phyloP scores from a whole-genome alignment of 2,113 vertebrate species.

The Ammodramus savannarum region DNA sequence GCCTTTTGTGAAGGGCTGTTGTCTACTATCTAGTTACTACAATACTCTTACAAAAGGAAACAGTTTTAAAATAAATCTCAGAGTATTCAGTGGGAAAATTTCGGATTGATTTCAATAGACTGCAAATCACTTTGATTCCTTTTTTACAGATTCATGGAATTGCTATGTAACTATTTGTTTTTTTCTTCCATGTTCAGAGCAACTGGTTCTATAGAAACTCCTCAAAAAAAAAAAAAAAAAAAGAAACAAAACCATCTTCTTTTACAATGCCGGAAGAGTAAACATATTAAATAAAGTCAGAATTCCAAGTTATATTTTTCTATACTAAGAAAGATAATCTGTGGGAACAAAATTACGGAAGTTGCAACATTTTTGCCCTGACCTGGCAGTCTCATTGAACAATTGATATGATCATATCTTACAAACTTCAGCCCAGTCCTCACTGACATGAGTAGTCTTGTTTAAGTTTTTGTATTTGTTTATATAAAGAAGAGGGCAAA shows the following conservation, averaged over 20 bases:
- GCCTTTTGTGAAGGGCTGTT: neutral
- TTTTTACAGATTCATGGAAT: neutral
- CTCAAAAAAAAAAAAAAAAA: neutral
- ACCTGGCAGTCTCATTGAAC: neutral
- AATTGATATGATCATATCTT: neutral
- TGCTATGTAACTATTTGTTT: neutral
- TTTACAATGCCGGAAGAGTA: neutral
- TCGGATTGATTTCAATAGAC: neutral
- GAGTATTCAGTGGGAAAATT: neutral
- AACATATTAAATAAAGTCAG: neutral
- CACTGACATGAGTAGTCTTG: neutral
- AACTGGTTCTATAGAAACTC: neutral
- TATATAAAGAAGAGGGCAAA: neutral
- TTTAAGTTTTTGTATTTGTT: neutral
- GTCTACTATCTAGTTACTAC: neutral
- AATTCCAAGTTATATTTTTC: neutral
- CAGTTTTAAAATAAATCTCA: neutral
- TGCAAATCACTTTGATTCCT: neutral
- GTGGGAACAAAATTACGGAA: neutral
- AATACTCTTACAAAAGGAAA: neutral
- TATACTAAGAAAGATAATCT: neutral
- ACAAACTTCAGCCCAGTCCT: neutral
- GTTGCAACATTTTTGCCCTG: neutral
- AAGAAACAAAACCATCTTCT: neutral
- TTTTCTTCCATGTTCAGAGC: neutral